Conservation (phyloP, 2,797 vertebrate genomes). For the Lepus oiostolus region DNA sequence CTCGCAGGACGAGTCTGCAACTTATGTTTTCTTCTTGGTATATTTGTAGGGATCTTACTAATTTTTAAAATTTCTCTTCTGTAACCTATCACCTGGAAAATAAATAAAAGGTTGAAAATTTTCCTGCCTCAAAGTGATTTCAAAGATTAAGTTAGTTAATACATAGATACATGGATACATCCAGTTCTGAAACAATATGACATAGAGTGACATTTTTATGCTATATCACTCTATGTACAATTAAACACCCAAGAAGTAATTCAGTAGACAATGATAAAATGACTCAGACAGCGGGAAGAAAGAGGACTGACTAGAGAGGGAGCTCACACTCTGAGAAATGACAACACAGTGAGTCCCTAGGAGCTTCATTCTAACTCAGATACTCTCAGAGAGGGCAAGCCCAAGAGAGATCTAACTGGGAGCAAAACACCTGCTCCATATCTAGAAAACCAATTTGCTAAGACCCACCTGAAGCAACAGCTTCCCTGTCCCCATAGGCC, state of each 20-base stretch:
- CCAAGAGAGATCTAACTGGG: background rate
- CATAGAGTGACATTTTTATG: background rate
- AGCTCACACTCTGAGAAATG: background rate
- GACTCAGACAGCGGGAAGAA: background rate
- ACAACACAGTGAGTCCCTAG: background rate
- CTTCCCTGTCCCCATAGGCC: background rate
- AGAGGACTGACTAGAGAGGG: background rate
- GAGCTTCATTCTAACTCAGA: background rate
- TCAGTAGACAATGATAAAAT: background rate
- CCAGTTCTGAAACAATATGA: background rate
- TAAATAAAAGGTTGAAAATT: slow-evolving; percentile 8
- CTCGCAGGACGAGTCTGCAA: too few species aligned
- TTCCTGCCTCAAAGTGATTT: background rate
- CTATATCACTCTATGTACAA: background rate
- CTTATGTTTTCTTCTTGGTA: background rate
- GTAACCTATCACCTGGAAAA: background rate
- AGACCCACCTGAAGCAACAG: background rate
- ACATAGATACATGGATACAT: background rate
- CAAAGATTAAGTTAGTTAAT: background rate
- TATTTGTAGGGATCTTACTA: background rate
- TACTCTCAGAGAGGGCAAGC: background rate
- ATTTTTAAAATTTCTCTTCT: slow-evolving; percentile 23
- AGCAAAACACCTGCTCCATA: background rate
- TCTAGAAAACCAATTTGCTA: background rate
- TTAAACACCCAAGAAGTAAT: background rate